Evolutionary conservation across 2,888 invertebrate species (phyloP).

Genomic region (Taenaris catops): DNA sequence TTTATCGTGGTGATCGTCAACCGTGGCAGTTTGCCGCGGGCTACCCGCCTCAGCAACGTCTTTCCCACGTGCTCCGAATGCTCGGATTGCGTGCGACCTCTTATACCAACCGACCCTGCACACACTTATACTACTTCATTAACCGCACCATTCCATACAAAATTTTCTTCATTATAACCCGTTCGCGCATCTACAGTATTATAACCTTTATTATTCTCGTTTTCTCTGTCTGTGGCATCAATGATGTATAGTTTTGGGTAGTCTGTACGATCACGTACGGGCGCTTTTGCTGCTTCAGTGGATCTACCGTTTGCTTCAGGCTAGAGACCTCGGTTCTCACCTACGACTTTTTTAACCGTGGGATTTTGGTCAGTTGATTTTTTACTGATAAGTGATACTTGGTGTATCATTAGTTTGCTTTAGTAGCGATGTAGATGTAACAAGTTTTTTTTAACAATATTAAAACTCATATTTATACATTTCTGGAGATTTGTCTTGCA

Average conservation of each 20-base stretch:
- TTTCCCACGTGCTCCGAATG: conserved; percentile 78
- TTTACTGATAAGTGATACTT: conserved; percentile 49
- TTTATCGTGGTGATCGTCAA: conserved; percentile 76
- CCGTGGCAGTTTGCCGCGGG: conserved; percentile 62
- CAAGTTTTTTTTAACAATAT: no score
- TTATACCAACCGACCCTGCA: conserved; percentile 48
- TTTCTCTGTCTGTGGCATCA: conserved; percentile 45
- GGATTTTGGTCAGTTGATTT: conserved; percentile 55
- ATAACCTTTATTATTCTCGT: conserved; percentile 21
- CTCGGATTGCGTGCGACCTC: conserved; percentile 75
- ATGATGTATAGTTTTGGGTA: conserved; percentile 29
- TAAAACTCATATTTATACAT: no score
- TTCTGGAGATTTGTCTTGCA: no score
- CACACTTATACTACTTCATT: conserved; percentile 42
- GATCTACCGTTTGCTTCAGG: conserved; percentile 75
- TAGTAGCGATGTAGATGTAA: no score
- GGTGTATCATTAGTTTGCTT: conserved; percentile 15
- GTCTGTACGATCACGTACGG: conserved; percentile 43
- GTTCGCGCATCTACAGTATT: conserved; percentile 34
- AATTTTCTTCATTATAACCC: conserved; percentile 8
- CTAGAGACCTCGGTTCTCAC: conserved; percentile 61
- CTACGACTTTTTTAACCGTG: conserved; percentile 68
- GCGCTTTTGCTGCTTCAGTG: conserved; percentile 67
- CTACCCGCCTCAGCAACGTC: conserved; percentile 58
- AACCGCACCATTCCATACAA: conserved; percentile 29